A percentile compares a stretch with the other conserved stretches of the same genome.
Conservation (phyloP, 2,113 vertebrate species). For the Hypanus sabinus region DNA sequence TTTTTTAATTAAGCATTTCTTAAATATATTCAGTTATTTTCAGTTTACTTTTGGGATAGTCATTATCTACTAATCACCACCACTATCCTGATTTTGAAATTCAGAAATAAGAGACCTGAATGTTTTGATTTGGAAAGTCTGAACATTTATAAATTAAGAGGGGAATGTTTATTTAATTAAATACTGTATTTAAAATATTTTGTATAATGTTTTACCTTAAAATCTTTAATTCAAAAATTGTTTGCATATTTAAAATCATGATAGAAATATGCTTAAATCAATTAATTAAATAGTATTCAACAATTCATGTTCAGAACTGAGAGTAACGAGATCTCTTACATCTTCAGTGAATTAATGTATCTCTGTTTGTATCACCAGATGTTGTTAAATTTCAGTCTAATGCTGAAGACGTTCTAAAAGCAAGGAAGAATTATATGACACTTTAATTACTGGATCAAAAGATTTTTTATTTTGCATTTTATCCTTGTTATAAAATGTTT, state of each 20-base stretch:
- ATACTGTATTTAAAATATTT: too few relatives aligned
- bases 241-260: background rate
- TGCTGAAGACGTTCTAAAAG: background rate
- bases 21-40: background rate
- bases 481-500: background rate
- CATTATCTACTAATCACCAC: background rate
- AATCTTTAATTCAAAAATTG: conserved; percentile 10
- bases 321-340: background rate
- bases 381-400: background rate
- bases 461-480: background rate
- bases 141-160: background rate
- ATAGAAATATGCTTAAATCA: background rate
- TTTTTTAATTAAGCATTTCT: background rate
- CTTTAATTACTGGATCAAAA: conserved; percentile 6
- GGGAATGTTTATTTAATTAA: background rate
- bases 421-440: background rate
- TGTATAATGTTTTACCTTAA: background rate
- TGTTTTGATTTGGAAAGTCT: background rate
- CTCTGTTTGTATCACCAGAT: conserved; percentile 24
- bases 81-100: background rate
- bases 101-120: too few relatives aligned
- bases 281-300: conserved; percentile 16
- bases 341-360: conserved; percentile 5
- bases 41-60: background rate
- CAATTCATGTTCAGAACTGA: conserved; percentile 31